phyloP scores from a whole-genome alignment of 2,888 invertebrate species.

The Elegia similella region DNA sequence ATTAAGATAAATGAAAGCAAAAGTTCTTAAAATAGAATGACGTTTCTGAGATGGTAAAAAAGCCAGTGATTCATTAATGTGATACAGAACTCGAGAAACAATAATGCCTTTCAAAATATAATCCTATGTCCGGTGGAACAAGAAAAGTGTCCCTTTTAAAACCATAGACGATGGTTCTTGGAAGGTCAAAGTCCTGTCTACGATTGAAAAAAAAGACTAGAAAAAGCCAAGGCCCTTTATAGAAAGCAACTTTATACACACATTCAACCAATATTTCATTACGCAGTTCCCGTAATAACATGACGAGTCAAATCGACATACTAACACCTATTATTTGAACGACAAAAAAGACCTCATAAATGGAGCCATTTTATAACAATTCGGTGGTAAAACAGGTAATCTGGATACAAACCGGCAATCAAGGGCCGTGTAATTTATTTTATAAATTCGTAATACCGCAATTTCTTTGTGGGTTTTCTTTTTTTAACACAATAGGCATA shows the following conservation, averaged over 20 bases:
- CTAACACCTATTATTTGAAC: conserved; percentile 70
- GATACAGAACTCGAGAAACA: conserved; percentile 31
- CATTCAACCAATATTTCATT: conserved; percentile 64
- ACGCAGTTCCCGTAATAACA: conserved; percentile 60
- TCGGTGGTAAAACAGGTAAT: conserved; percentile 71
- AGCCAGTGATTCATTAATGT: conserved; percentile 17
- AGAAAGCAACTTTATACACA: conserved; percentile 47
- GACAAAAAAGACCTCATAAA: conserved; percentile 62
- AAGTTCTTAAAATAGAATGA: neutral
- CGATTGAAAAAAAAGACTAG: conserved; percentile 24
- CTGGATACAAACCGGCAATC: conserved; percentile 72
- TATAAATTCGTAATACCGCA: conserved; percentile 73
- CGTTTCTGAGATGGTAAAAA: neutral
- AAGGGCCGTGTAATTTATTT: conserved; percentile 69
- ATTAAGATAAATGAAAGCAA: neutral
- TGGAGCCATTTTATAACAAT: conserved; percentile 75
- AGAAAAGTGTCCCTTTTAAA: conserved; percentile 35
- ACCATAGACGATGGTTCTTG: conserved; percentile 33
- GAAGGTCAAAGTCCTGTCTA: conserved; percentile 33
- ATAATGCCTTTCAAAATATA: conserved; percentile 26
- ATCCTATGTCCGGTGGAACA: conserved; percentile 26
- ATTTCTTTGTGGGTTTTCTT: conserved; percentile 62
- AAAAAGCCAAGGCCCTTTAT: conserved; percentile 25
- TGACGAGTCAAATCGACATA: conserved; percentile 56
- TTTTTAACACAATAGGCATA: conserved; percentile 55